Base-by-base conservation (phyloP, 2,797 vertebrate genomes). In the Ceryle rudis region DNA sequence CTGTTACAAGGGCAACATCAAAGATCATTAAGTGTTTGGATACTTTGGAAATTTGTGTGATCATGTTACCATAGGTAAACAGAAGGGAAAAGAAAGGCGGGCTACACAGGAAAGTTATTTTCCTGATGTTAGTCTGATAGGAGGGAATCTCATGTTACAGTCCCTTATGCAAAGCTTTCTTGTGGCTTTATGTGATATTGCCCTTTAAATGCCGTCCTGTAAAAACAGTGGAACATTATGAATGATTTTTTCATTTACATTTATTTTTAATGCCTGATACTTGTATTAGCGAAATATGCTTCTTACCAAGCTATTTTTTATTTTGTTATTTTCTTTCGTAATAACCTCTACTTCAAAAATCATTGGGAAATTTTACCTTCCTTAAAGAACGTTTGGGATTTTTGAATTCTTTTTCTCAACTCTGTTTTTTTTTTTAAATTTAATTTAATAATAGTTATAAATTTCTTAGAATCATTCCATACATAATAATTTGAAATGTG, bases 41-140 rank as follows among this genome's bases (percentile, higher is more conserved):
- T 84, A 86, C 60, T 73, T 57, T 20, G 39, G 62, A 81, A 91
- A 79, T 88, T 37, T 35, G 31, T 74, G 62, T 26, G 66, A 81
- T 96, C 74, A 2, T n/a, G 52, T 93, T 94, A 87, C 85, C 37
- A 3, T 28, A 83, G 74, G 46, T 87, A 96, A 95, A 92, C 74
- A 89, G 82, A 90, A 89, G 60, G 47, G 37, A 51, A 82, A 58
- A 90, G 55, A 85, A 52, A 70, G 86, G 37, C 31, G 52, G 28
- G 31, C 81, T 89, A 31, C 62, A 80, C 26, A 69, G 88, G 64
- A 51, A 96, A 74, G 64, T 85, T 81, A 60, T 89, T 90, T 90
- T 97, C 89, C 88, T 95, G 90, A 89, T 96, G 71, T 85, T 73
- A 69, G 47, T 71, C 66, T 86, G 88, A 79, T 93, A 54, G 23